Conservation (phyloP, 2,113 vertebrate species). For the Chamaea fasciata region DNA sequence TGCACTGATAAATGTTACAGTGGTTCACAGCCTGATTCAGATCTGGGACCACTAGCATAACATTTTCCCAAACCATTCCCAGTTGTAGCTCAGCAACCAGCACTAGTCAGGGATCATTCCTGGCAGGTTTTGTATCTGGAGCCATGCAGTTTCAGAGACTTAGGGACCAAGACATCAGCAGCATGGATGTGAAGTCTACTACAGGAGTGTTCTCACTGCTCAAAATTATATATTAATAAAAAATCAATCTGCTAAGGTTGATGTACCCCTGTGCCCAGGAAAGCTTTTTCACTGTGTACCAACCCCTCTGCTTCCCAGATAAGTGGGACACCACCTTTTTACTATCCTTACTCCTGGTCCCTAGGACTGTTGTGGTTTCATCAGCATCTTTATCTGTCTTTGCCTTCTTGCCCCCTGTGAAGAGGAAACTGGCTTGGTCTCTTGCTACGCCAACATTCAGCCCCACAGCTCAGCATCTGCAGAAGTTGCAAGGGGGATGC, state of each 20-base stretch:
- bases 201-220: not conserved
- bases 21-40: not conserved
- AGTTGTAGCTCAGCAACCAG: not conserved
- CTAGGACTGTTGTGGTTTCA: not conserved
- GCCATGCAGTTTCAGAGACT: accelerated
- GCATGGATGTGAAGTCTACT: not conserved
- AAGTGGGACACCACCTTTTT: not conserved
- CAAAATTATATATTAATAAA: not conserved
- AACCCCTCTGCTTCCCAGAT: not conserved
- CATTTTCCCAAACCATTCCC: not conserved
- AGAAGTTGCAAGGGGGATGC: not conserved
- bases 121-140: not conserved
- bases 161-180: not conserved
- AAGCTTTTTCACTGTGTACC: not conserved
- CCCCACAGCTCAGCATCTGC: not conserved
- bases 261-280: not conserved
- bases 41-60: not conserved
- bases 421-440: not conserved
- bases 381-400: not conserved
- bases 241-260: not conserved
- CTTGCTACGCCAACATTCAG: not conserved
- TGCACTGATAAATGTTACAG: not conserved
- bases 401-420: not conserved
- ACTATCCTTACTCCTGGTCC: not conserved
- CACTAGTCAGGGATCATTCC: not conserved